Conservation (phyloP, 2,113 vertebrate genomes). For the Carettochelys insculpta region DNA sequence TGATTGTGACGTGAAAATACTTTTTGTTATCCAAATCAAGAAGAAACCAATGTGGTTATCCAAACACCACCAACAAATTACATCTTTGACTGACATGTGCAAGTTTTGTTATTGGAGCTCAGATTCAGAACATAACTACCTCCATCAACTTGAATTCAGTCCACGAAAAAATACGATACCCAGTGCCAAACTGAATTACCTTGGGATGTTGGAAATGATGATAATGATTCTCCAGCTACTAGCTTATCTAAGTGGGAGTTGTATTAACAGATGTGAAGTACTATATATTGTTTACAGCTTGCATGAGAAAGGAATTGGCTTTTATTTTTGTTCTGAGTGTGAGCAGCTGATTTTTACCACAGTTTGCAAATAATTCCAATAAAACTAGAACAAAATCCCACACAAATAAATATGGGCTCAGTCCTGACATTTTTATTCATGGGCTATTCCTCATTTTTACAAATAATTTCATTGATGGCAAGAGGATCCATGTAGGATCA, state of each 20-base stretch:
- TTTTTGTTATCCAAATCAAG: background rate
- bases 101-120: background rate
- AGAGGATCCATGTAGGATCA: background rate
- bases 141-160: background rate
- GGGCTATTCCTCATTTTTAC: background rate
- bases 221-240: background rate
- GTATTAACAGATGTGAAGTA: background rate
- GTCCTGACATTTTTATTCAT: background rate
- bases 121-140: background rate
- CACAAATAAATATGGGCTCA: background rate
- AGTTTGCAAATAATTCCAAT: background rate
- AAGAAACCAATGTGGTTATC: background rate
- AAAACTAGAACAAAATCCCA: no score
- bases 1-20: background rate
- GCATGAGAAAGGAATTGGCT: background rate
- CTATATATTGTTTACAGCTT: background rate
- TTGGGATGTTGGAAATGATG: background rate
- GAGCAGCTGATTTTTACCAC: background rate
- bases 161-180: background rate
- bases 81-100: background rate
- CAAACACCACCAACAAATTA: background rate
- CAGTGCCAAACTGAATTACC: background rate
- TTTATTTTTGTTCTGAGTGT: conserved; percentile 16
- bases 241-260: background rate
- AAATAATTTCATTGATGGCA: background rate